Percentiles rank a stretch among this genome's conserved stretches.
phyloP scores from a whole-genome alignment of 2,888 invertebrate species.

The Drosophila hamatofila region DNA sequence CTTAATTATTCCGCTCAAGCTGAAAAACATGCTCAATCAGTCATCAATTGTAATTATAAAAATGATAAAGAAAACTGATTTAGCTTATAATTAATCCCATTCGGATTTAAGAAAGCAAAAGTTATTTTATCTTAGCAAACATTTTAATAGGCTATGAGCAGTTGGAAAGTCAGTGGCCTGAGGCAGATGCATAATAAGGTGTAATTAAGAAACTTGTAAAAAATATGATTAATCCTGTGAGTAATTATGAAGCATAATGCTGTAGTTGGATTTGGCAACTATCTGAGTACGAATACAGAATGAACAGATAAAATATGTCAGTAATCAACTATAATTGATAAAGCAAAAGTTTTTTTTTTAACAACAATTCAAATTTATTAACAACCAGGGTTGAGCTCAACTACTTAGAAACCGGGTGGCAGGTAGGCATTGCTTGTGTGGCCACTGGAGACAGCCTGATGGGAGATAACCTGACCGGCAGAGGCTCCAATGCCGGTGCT shows the following conservation, averaged over 20 bases:
- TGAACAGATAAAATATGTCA: no score
- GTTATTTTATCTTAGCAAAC: not conserved
- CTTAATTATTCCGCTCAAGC: slow-evolving; percentile 34
- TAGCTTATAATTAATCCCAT: slow-evolving; percentile 16
- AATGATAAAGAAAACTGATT: slow-evolving; percentile 28
- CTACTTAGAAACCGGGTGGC: slow-evolving; percentile 82
- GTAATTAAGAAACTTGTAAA: not conserved
- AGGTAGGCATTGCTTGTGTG: slow-evolving; percentile 79
- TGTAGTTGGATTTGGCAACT: not conserved
- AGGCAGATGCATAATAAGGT: not conserved
- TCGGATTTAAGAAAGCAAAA: slow-evolving; percentile 11
- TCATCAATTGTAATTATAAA: slow-evolving; percentile 42
- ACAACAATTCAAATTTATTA: slow-evolving; percentile 56
- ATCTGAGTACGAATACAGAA: no score
- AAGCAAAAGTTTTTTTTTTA: slow-evolving; percentile 26
- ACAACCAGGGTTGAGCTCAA: slow-evolving; percentile 55
- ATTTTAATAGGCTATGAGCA: not conserved
- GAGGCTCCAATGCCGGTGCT: slow-evolving; percentile 44
- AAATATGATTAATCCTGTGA: not conserved
- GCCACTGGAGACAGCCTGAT: slow-evolving; percentile 32
- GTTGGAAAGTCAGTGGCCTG: not conserved
- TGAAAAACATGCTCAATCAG: slow-evolving; percentile 20
- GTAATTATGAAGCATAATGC: not conserved
- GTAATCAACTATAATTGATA: not conserved
- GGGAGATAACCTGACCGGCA: slow-evolving; percentile 40